Evolutionary conservation across 2,888 invertebrate genomes (phyloP).

Genomic region (Leptarthrus brevirostris): DNA sequence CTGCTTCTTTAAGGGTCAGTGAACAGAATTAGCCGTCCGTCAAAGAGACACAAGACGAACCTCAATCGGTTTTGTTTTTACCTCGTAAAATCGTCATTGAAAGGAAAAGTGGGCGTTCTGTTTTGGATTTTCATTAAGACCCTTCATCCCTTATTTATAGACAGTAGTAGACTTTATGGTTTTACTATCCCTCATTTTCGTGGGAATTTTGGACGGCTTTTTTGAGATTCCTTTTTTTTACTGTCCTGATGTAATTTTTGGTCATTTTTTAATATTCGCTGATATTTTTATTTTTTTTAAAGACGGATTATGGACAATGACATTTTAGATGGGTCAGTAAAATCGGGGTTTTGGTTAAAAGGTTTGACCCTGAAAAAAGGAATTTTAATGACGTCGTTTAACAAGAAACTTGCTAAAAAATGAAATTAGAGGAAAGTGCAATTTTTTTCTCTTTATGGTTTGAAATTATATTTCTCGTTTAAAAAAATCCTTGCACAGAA

Average conservation of each 20-base stretch:
- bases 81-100: conserved; percentile 24
- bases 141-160: conserved; percentile 21
- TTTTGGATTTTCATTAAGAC: conserved; percentile 44
- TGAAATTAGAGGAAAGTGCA: no score
- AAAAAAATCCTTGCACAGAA: no score
- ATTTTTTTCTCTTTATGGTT: no score
- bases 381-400: neutral
- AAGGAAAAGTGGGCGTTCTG: conserved; percentile 48
- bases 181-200: neutral
- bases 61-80: conserved; percentile 1
- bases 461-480: no score
- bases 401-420: no score
- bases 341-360: neutral
- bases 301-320: neutral
- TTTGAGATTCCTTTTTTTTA: neutral
- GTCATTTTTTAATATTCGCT: neutral
- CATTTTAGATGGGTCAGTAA: neutral
- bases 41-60: neutral
- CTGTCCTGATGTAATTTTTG: neutral
- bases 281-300: conserved; percentile 12
- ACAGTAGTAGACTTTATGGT: neutral
- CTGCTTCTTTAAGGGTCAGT: neutral
- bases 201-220: neutral
- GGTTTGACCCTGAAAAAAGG: neutral
- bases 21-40: neutral